Evolutionary conservation across 2,113 vertebrate genomes (phyloP), one percentile per base, ranked within the genome.

Genomic region (Anarhynchus alexandrinus): DNA sequence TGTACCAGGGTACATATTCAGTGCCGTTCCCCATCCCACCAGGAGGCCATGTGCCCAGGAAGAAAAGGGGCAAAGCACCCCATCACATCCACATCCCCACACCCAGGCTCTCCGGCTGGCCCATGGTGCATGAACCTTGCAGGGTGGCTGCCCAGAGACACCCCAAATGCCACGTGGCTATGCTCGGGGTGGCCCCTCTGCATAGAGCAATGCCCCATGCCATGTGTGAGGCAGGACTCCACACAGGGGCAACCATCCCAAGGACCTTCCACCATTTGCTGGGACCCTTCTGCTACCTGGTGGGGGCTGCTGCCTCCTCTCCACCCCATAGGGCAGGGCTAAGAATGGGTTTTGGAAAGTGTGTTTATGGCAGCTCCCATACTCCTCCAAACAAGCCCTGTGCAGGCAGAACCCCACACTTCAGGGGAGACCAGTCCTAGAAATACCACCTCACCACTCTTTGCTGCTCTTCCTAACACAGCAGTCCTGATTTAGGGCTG

Each of bases 91-190:
- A 9, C 4, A 2, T 34, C 25, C 61, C 54, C 19, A 54, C 12
- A 86, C 16, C 15, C 15, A 54, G 55, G 15, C 4, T 61, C 51
- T 79, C 26, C 57, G 42, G 51, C 15, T 90, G 34, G 42, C 13
- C 32, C 17, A 22, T 25, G 27, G 32, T 21, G 13, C 9, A 10
- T 34, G 45, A 88, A 32, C 5, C 12, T 40, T 42, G 10, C 36
- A 58, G 26, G 10, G 18, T 67, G 49, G 10, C 61, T 2, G 2
- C 43, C 36, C 1, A 0, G 38, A 72, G 42, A 62, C 10, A 30
- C 8, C 20, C 27, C 40, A 38, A 8, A 12, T 62, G 51, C 36
- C 2, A 27, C 0, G 0, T 42, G 27, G 30, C 20, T 3, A 1
- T 45, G 25, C 27, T 64, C 3, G 2, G 27, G 29, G 25, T 47